A percentile compares a stretch with the other conserved stretches of the same genome.
These are phyloP conservation scores for Anorthoa munda DNA, from an alignment of 2,888 invertebrate species.

Conservation along the genomic window DNA sequence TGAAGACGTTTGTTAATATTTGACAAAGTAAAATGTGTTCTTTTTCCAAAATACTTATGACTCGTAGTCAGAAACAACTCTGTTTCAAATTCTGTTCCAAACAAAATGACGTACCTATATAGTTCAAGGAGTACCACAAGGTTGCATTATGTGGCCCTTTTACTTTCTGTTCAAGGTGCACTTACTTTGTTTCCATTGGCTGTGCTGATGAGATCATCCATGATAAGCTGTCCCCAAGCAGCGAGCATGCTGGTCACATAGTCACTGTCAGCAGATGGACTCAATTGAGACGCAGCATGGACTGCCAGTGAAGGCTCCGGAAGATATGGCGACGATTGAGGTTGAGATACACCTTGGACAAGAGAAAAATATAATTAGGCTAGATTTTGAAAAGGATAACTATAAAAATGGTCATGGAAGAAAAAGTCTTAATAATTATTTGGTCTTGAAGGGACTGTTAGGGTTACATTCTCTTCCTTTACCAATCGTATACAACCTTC, in stretches of 20 bases:
- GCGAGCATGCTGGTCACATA: slow-evolving; percentile 95
- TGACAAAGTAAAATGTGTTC: slow-evolving; percentile 25
- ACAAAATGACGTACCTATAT: neutral
- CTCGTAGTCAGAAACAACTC: slow-evolving; percentile 9
- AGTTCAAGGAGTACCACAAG: slow-evolving; percentile 51
- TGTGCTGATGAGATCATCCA: slow-evolving; percentile 93
- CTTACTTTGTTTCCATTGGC: slow-evolving; percentile 90
- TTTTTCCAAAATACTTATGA: slow-evolving; percentile 20
- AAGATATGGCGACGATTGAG: slow-evolving; percentile 90
- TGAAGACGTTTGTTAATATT: slow-evolving; percentile 23
- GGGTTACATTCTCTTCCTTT: slow-evolving; percentile 39
- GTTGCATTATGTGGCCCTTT: slow-evolving; percentile 33
- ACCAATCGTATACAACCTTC: slow-evolving; percentile 38
- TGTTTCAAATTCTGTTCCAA: slow-evolving; percentile 1
- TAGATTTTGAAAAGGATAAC: neutral
- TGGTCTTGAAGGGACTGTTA: slow-evolving; percentile 30
- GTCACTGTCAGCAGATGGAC: slow-evolving; percentile 92
- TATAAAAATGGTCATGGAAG: neutral
- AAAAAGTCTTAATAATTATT: neutral
- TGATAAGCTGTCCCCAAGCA: slow-evolving; percentile 95
- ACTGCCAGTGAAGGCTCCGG: slow-evolving; percentile 92
- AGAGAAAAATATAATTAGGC: neutral
- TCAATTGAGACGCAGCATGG: slow-evolving; percentile 89
- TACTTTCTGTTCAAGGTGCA: slow-evolving; percentile 28
- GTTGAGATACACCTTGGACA: slow-evolving; percentile 78